phyloP scores from a whole-genome alignment of 2,797 vertebrate species.

The Poeciliopsis infans region DNA sequence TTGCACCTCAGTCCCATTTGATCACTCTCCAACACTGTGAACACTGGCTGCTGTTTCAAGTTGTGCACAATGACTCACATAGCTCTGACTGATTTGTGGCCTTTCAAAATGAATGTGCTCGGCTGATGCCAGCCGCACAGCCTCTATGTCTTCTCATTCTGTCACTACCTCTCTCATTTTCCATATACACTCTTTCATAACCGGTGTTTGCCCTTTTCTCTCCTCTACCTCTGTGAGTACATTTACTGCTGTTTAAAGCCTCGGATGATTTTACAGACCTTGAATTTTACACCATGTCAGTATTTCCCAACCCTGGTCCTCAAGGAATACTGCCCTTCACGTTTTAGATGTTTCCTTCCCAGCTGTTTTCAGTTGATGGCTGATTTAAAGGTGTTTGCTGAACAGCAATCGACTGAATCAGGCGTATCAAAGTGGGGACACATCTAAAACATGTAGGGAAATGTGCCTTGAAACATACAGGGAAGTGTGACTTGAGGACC shows the following conservation, averaged over 20 bases:
- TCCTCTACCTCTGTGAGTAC: conserved; percentile 21
- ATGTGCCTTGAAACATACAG: too few relatives aligned
- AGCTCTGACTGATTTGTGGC: conserved; percentile 67
- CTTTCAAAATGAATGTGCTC: conserved; percentile 70
- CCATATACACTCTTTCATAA: conserved; percentile 47
- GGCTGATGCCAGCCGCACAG: conserved; percentile 66
- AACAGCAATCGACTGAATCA: too few relatives aligned
- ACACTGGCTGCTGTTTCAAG: conserved; percentile 48
- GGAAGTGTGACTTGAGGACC: too few relatives aligned
- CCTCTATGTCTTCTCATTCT: conserved; percentile 51
- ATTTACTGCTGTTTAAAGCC: conserved; percentile 31
- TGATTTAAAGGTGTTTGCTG: too few relatives aligned
- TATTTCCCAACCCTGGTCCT: too few relatives aligned
- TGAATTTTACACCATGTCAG: not conserved
- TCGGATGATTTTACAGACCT: conserved; percentile 6
- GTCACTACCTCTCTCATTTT: conserved; percentile 54
- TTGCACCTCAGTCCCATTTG: conserved; percentile 50
- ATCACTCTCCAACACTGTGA: conserved; percentile 53
- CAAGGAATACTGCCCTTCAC: too few relatives aligned
- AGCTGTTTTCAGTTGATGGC: too few relatives aligned
- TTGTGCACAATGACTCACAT: conserved; percentile 53
- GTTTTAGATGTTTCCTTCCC: too few relatives aligned
- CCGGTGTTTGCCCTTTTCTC: conserved; percentile 21
- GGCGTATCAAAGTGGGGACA: too few relatives aligned
- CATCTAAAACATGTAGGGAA: too few relatives aligned